Evolutionary conservation across 2,797 vertebrate species (phyloP), one percentile per base, ranked within the genome.

Genomic region (Dendrocincla fuliginosa): DNA sequence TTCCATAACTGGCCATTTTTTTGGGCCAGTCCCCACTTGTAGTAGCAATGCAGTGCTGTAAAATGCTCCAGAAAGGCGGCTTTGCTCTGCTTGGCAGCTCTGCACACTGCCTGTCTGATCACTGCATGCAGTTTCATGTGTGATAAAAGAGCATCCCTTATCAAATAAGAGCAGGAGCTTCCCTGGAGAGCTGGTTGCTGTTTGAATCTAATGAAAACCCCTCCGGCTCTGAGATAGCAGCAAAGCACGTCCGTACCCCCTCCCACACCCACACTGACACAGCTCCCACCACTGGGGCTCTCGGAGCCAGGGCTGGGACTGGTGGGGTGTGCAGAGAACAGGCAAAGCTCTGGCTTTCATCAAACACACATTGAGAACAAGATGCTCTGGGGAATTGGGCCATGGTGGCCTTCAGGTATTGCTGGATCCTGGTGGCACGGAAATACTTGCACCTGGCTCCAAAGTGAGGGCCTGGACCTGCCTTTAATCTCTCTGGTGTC

Each of bases 61-160:
- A 81, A 61, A 50, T 47, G 52, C 4, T 8, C 83, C 16, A 50
- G 89, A 63, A 55, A 56, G 33, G 11, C 47, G 70, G 25, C 59
- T 87, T 76, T 67, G 69, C 64, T 57, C 73, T 84, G 73, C 37
- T 57, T 92, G 87, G 89, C 85, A 61, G 71, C 83, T 83, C 10
- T 70, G 87, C 83, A 60, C 37, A 42, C 80, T 71, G 86, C 85
- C 90, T 94, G 89, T 94, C 93, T 96, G 92, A 97, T 95, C 92
- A 77, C 79, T 23, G 33, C 84, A 84, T 92, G 91, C 94, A 67
- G 95, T 97, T 97, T 97, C 95, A 97, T 96, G 94, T 97, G 89
- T 77, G 71, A 82, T 93, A 82, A 95, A 96, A 97, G 94, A 97
- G 74, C 96, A 95, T 95, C 87, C 81, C 97, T 98, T 98, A 98